Base-by-base conservation (phyloP, 2,113 vertebrate species). In the Thunnus thynnus region DNA sequence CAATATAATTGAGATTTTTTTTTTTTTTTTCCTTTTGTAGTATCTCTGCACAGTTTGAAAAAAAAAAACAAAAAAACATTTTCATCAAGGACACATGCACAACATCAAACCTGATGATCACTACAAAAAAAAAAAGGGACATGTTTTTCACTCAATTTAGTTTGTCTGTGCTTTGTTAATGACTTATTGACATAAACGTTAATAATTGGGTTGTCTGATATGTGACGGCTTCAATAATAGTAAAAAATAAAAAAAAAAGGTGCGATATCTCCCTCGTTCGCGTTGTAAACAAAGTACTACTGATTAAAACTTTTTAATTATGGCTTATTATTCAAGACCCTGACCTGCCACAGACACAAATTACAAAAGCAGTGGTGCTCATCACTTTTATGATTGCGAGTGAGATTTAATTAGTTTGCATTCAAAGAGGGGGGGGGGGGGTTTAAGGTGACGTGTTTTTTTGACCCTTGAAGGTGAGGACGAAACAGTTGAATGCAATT, bases 341-440 rank as follows among this genome's bases (percentile, higher is more conserved):
- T 55, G 58, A 76, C 70, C 66, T 76, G 65, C 20, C 48, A 41
- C 55, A 64, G 68, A 83, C 78, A 69, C 78, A 64, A 87, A 74
- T 90, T 84, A 85, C 50, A 67, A 75, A 64, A 72, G 80, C 70
- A 73, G 70, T 83, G 44, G 64, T 54, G 52, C 67, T 86, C 61
- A 89, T 85, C 80, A 56, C 44, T 83, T 80, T 78, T 76, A 46
- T 87, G 66, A 79, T 78, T 78, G 83, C 77, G 82, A 72, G 74
- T 78, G 55, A 88, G 75, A 77, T 81, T 76, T 82, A 88, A 91
- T 93, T 89, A 70, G 74, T 88, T 86, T 87, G 76, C 72, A 73
- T 90, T 18, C 7, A 41, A 30, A 58, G 64, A 58, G 64, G 12
- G 46, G 30, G 25, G 9, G 27, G 4, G 27, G 12, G 46, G 30